Conservation (phyloP, 2,113 vertebrate species). For the Anser brachyrhynchus region DNA sequence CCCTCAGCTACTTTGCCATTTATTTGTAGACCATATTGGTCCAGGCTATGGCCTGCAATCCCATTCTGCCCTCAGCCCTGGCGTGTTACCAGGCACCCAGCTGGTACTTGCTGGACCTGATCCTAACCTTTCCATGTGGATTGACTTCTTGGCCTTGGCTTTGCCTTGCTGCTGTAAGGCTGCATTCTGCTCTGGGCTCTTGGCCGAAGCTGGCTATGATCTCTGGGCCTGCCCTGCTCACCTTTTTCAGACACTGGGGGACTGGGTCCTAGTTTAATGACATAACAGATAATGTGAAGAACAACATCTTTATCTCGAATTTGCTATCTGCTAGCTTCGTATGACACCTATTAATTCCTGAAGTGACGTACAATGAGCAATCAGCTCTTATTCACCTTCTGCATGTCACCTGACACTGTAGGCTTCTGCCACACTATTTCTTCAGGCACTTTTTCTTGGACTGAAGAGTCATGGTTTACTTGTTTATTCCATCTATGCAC, state of each 20-base stretch:
- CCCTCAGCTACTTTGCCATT: rapidly evolving
- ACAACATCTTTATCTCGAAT: not conserved
- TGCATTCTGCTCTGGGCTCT: not conserved
- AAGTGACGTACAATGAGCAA: not conserved
- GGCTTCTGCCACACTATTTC: not conserved
- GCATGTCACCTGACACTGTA: not conserved
- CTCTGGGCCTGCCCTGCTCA: not conserved
- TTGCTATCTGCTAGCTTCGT: not conserved
- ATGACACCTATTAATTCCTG: not conserved
- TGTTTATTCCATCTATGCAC: not conserved
- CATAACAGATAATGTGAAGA: not conserved
- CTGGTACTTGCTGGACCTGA: not conserved
- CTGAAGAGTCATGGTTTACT: not conserved
- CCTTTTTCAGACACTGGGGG: not conserved
- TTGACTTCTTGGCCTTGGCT: not conserved
- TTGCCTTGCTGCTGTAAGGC: rapidly evolving
- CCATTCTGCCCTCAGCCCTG: rapidly evolving
- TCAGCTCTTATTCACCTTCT: not conserved
- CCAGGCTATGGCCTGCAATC: rapidly evolving
- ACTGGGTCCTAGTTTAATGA: not conserved
- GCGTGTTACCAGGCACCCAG: rapidly evolving
- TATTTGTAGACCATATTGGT: rapidly evolving
- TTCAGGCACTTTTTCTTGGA: not conserved
- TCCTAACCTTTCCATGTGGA: rapidly evolving
- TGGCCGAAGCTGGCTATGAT: not conserved